These are phyloP conservation scores for Erebia ligea DNA, from an alignment of 2,888 invertebrate genomes.

Conservation along the genomic window DNA sequence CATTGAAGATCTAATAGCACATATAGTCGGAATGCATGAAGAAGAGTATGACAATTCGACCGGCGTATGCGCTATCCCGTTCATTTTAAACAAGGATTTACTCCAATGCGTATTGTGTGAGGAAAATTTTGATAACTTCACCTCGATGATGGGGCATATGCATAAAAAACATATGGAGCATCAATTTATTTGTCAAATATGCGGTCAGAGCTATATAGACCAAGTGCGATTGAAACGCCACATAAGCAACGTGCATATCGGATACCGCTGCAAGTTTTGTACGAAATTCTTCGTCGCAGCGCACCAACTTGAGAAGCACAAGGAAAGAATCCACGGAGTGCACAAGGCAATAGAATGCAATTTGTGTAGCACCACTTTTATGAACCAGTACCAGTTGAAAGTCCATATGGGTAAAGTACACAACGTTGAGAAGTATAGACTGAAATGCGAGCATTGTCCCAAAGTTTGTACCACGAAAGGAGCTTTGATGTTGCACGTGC, in stretches of 20 bases:
- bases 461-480: slow-evolving; percentile 76
- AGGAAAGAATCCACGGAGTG: slow-evolving; percentile 57
- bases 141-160: slow-evolving; percentile 63
- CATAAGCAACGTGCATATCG: slow-evolving; percentile 56
- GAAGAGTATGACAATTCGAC: slow-evolving; percentile 52
- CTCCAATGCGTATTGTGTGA: slow-evolving; percentile 61
- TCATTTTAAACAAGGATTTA: slow-evolving; percentile 53
- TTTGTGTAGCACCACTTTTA: slow-evolving; percentile 57
- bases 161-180: slow-evolving; percentile 62
- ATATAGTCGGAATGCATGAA: slow-evolving; percentile 54
- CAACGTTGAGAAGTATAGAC: slow-evolving; percentile 64
- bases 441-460: slow-evolving; percentile 70
- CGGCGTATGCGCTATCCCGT: slow-evolving; percentile 62
- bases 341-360: slow-evolving; percentile 53
- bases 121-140: slow-evolving; percentile 59
- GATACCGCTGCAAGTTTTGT: slow-evolving; percentile 62
- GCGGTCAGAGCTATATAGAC: slow-evolving; percentile 62
- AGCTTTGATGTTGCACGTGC: slow-evolving; percentile 77
- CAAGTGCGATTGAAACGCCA: slow-evolving; percentile 61
- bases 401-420: slow-evolving; percentile 71
- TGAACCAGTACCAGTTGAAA: slow-evolving; percentile 60
- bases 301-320: slow-evolving; percentile 60
- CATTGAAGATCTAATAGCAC: slow-evolving; percentile 57
- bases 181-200: slow-evolving; percentile 63
- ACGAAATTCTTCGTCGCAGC: slow-evolving; percentile 67